Evolutionary conservation across 1,140 invertebrate genomes (phyloP), one percentile per base, ranked within the genome.

Genomic region (Pentalonia nigronervosa): DNA sequence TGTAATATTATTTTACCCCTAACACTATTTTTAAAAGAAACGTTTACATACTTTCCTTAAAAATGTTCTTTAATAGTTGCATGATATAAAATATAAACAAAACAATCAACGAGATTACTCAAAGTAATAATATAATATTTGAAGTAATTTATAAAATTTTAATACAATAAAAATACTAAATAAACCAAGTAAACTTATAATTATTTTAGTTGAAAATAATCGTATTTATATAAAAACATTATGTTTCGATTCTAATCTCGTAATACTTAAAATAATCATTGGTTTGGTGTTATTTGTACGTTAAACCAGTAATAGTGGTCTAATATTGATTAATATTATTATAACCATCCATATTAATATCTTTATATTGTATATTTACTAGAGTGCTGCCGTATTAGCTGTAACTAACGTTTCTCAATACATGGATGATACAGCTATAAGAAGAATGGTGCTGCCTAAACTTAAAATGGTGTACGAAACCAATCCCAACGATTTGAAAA

Each of bases 301-400:
- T 30, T 30, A 86, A 25, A 8, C 4, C 11, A 25, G 3, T 47
- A n/a, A 87, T 8, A 87, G 23, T 14, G n/a, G n/a, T 83, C 23
- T 14, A 2, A 81, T 34, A 34, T 34, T 41, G 0, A 8, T 21
- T 41, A 20, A 83, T 41, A 41, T 83, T 83, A 83, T 41, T 41
- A 41, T 81, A 81, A 76, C 20, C 21, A 41, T 83, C 4, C 11
- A 34, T 20, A 36, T 36, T 14, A 53, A 36, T 89, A 1, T 11
- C 25, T 86, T 86, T 47, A 86, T 25, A 17, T 25, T 89, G 1
- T 89, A 17, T 56, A 1, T 67, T 60, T 20, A 45, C 25, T 95
- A 99, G 98, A 97, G 97, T 94, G 98, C 98, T n/a, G 98, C 98
- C 2, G 96, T 99, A 87, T 97, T 98, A 90, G 98, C 98, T 30